Base-by-base conservation (phyloP, 2,113 vertebrate genomes). In the Rhinogobius similis region DNA sequence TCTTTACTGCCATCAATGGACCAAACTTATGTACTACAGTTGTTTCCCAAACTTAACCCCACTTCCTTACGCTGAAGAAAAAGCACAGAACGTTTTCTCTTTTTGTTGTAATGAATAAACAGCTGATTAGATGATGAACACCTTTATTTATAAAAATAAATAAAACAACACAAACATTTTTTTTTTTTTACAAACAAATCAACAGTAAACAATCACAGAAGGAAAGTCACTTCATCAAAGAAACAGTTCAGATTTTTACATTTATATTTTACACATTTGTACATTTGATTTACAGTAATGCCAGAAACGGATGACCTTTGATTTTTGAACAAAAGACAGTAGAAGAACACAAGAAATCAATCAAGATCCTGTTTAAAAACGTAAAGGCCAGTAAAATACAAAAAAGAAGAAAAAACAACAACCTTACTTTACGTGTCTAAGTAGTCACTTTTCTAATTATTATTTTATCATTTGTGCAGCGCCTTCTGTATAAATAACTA, bases 141-240 rank as follows among this genome's bases (percentile, higher is more conserved):
- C 23, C 63, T 85, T 90, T 88, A 86, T 89, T 86, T 87, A 89
- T 66, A 90, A 90, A 89, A 92, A 90, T 90, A 89, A 88, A 90
- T 92, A 83, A 81, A 82, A 76, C 79, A 72, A 79, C 81, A 87
- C 69, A 72, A 82, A 83, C 76, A 70, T 82, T 80, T 32, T 36
- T 72, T 81, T 82, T 80, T 32, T 36, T 72, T 81, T 83, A 84
- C 86, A 84, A 86, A 83, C 64, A 85, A 83, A 71, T 84, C 62
- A 81, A 70, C 78, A 80, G 67, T 16, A 69, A 76, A 82, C 58
- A 29, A 70, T 69, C 65, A 83, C 77, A 66, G 77, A 68, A 84
- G 77, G 14, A 72, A 82, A 81, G 48, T 70, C 58, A 79, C 58
- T 72, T 78, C 36, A 77, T 70, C 55, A 75, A 67, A 86, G 70